phyloP scores from a whole-genome alignment of 2,888 invertebrate genomes.

The Lithophane socia region DNA sequence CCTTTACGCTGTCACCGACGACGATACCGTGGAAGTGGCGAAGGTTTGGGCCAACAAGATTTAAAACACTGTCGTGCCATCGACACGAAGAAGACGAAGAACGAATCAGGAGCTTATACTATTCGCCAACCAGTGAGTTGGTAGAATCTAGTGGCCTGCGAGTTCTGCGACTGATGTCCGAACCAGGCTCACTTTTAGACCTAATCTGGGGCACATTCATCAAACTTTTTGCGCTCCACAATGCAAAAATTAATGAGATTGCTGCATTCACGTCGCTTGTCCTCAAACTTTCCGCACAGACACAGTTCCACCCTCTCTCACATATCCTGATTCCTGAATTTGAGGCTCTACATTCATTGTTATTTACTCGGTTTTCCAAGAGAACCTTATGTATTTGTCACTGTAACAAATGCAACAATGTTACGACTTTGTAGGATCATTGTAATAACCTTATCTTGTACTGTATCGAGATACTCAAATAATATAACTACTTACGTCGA shows the following conservation, averaged over 20 bases:
- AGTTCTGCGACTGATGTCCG: neutral
- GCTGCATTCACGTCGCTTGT: neutral
- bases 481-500: neutral
- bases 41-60: no score
- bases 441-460: neutral
- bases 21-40: no score
- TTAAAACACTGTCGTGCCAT: no score
- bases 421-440: neutral
- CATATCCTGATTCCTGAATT: neutral
- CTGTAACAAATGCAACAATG: slow-evolving; percentile 16
- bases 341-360: neutral
- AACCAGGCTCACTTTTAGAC: neutral
- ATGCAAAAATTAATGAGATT: no score
- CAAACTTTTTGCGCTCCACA: neutral
- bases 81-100: no score
- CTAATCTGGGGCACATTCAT: neutral
- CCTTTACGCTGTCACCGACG: no score
- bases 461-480: neutral
- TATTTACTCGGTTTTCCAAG: neutral
- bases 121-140: neutral
- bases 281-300: neutral
- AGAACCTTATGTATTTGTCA: neutral
- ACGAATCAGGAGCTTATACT: no score
- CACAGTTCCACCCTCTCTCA: neutral
- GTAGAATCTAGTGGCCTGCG: neutral